These are phyloP conservation scores for Drosophila carrolli DNA, from an alignment of 1,140 invertebrate species.

Conservation along the genomic window DNA sequence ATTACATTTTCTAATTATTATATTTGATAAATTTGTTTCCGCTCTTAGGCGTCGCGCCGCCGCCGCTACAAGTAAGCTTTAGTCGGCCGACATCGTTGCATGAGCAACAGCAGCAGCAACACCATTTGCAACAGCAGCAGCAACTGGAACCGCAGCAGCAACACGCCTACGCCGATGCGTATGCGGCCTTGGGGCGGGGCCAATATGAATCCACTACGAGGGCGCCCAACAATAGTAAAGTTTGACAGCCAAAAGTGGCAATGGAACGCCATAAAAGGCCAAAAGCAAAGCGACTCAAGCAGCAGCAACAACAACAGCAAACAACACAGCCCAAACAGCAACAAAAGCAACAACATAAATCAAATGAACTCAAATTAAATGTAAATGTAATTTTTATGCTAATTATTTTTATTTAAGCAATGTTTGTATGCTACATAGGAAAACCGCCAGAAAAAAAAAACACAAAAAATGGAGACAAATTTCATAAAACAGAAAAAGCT, in stretches of 20 bases:
- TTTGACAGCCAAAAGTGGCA: slow-evolving; percentile 85
- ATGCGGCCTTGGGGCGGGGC: slow-evolving; percentile 87
- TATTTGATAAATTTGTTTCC: slow-evolving; percentile 6
- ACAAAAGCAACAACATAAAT: slow-evolving; percentile 75
- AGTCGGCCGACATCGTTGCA: slow-evolving; percentile 85
- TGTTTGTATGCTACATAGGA: slow-evolving; percentile 38
- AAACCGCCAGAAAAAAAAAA: slow-evolving; percentile 32
- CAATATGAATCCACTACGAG: slow-evolving; percentile 85
- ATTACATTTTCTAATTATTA: neutral
- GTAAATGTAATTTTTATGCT: slow-evolving; percentile 84
- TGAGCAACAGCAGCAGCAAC: slow-evolving; percentile 85
- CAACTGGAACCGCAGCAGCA: slow-evolving; percentile 69
- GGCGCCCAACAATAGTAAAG: slow-evolving; percentile 85
- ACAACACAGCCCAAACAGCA: slow-evolving; percentile 60
- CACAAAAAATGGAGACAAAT: slow-evolving; percentile 22
- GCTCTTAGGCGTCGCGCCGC: slow-evolving; percentile 87
- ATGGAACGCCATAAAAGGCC: slow-evolving; percentile 62
- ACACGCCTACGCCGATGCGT: slow-evolving; percentile 86
- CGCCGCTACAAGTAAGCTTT: slow-evolving; percentile 87
- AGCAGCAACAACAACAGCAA: slow-evolving; percentile 39
- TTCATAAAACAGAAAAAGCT: slow-evolving; percentile 40
- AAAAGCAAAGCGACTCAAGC: slow-evolving; percentile 64
- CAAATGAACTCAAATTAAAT: slow-evolving; percentile 85
- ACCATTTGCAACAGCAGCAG: slow-evolving; percentile 69
- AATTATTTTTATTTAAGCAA: slow-evolving; percentile 84